Evolutionary conservation across 1,140 invertebrate species (phyloP).

Genomic region (Acromyrmex heyeri): DNA sequence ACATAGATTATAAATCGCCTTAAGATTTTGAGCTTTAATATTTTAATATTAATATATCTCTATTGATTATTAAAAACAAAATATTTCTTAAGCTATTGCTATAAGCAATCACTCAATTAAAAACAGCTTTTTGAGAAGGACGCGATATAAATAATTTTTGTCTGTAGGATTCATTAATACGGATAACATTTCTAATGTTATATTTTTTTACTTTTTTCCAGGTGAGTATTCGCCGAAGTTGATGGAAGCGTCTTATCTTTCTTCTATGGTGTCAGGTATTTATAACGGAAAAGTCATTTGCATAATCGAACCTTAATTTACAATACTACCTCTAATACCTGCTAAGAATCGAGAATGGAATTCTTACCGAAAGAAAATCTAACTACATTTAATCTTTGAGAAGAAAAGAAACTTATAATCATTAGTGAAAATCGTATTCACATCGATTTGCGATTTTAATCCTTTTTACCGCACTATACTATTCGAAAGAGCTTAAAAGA

Average conservation of each 20-base stretch:
- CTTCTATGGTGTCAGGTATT: slow-evolving; percentile 24
- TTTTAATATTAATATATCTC: neutral
- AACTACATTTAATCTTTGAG: slow-evolving; percentile 9
- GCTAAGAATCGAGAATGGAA: neutral
- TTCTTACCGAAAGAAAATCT: neutral
- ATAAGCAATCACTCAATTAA: neutral
- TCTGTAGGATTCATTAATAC: neutral
- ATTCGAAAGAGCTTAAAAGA: slow-evolving; percentile 7
- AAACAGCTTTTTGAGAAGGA: neutral
- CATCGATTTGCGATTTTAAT: neutral
- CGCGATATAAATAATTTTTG: neutral
- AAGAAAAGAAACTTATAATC: neutral
- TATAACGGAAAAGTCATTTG: slow-evolving; percentile 15
- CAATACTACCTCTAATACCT: neutral
- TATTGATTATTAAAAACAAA: neutral
- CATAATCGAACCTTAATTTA: slow-evolving; percentile 25
- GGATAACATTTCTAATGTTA: slow-evolving; percentile 9
- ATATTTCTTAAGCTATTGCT: neutral
- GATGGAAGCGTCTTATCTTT: slow-evolving; percentile 18
- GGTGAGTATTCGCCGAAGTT: slow-evolving; percentile 63
- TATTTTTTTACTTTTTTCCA: slow-evolving; percentile 47
- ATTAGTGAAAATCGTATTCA: neutral
- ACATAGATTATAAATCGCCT: neutral
- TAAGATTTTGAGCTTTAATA: neutral
- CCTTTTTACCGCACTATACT: neutral